Percentiles rank a stretch among this genome's conserved stretches.
phyloP scores from a whole-genome alignment of 1,140 invertebrate genomes.

The Saccostrea echinata region DNA sequence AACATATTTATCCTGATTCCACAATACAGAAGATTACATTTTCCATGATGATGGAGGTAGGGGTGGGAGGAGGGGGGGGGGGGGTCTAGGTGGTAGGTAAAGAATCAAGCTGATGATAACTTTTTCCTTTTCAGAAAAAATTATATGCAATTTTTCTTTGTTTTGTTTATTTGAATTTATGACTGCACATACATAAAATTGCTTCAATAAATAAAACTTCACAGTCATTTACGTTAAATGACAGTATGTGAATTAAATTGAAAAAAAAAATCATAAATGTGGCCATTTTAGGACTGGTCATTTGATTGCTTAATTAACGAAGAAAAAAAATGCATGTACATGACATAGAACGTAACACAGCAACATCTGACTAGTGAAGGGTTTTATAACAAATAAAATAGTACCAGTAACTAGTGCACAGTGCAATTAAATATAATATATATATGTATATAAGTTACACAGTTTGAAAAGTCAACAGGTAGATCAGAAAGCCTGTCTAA shows the following conservation, averaged over 20 bases:
- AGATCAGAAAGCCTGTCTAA: neutral
- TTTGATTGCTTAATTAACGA: constrained; percentile 13
- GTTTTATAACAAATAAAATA: constrained; percentile 30
- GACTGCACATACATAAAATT: neutral
- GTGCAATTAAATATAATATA: constrained; percentile 11
- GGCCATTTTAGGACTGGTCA: constrained; percentile 10
- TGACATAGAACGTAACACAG: constrained; percentile 17
- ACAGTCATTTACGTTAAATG: neutral
- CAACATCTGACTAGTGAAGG: constrained; percentile 26
- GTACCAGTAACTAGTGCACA: constrained; percentile 21
- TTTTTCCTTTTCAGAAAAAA: neutral
- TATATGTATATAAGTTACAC: neutral
- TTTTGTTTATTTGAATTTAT: constrained; percentile 11
- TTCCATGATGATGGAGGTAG: too few species aligned
- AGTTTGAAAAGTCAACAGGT: neutral
- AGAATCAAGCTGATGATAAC: neutral
- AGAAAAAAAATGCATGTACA: neutral
- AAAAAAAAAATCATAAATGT: neutral
- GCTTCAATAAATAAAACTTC: neutral
- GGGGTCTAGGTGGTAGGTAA: too few species aligned
- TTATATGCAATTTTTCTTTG: neutral
- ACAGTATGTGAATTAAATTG: neutral
- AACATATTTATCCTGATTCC: too few species aligned
- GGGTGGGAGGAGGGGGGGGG: too few species aligned
- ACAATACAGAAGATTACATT: too few species aligned